These are phyloP conservation scores for Zootermopsis nevadensis DNA, from an alignment of 2,888 invertebrate genomes.

Conservation along the genomic window DNA sequence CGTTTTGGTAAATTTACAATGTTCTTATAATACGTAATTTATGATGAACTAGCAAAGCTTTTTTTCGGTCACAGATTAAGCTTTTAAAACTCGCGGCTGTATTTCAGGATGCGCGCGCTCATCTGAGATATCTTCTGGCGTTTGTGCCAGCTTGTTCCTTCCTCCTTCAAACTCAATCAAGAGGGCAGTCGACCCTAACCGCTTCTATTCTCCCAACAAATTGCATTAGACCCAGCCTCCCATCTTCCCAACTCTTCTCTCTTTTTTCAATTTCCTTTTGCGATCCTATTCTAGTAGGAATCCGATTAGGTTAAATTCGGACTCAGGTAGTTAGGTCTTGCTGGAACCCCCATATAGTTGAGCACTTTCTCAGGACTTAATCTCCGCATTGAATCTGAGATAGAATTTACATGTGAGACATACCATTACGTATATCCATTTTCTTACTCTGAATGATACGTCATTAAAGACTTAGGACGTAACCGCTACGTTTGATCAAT, in stretches of 20 bases:
- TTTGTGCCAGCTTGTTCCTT: slow-evolving; percentile 29
- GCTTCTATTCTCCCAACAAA: slow-evolving; percentile 50
- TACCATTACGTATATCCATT: too few relatives aligned
- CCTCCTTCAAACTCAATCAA: slow-evolving; percentile 44
- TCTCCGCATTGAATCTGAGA: background rate
- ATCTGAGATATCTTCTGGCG: slow-evolving; percentile 21
- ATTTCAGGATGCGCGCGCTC: background rate
- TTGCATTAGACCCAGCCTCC: slow-evolving; percentile 46
- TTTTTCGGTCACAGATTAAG: too few relatives aligned
- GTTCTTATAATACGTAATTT: too few relatives aligned
- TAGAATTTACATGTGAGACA: background rate
- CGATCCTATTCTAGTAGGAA: slow-evolving; percentile 42
- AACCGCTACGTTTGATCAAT: too few relatives aligned
- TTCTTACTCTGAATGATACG: too few relatives aligned
- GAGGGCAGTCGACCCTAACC: slow-evolving; percentile 45
- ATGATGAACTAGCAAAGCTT: too few relatives aligned
- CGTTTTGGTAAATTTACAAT: too few relatives aligned
- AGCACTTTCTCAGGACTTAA: slow-evolving; percentile 2
- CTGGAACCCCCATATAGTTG: background rate
- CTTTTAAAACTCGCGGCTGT: too few relatives aligned
- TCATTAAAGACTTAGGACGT: too few relatives aligned
- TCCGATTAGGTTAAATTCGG: slow-evolving; percentile 43
- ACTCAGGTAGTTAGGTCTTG: slow-evolving; percentile 5
- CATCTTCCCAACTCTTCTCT: background rate
- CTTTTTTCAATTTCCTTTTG: slow-evolving; percentile 31